Evolutionary conservation across 1,140 invertebrate species (phyloP).

Genomic region (Drosophila tristis): DNA sequence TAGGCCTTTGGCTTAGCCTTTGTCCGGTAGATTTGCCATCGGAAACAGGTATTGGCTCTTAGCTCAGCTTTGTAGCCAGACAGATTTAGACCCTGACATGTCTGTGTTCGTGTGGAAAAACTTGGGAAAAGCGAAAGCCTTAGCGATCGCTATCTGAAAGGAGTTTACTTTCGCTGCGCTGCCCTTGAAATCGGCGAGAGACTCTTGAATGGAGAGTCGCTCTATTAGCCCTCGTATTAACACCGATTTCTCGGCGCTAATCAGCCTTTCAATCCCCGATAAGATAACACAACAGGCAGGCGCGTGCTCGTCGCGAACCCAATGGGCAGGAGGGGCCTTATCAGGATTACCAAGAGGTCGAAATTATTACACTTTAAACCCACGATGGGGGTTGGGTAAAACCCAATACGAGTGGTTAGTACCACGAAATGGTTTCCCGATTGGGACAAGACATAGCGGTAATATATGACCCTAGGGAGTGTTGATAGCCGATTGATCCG

Average conservation of each 20-base stretch:
- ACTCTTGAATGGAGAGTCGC: constrained; percentile 8
- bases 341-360: not conserved
- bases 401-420: not conserved
- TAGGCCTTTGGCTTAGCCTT: constrained; percentile 15
- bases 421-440: constrained; percentile 4
- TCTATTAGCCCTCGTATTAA: constrained; percentile 14
- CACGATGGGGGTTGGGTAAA: constrained; percentile 23
- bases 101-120: not conserved
- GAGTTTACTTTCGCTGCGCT: constrained; percentile 15
- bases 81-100: not conserved
- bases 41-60: constrained; percentile 25
- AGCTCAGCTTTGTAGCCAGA: constrained; percentile 2
- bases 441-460: constrained; percentile 10
- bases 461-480: too few relatives aligned
- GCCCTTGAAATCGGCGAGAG: constrained; percentile 16
- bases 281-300: constrained; percentile 22
- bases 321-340: constrained; percentile 1
- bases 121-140: constrained; percentile 1
- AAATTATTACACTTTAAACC: too few relatives aligned
- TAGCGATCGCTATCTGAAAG: not conserved
- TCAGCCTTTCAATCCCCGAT: constrained; percentile 25
- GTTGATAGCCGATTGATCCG: too few relatives aligned
- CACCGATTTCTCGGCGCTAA: constrained; percentile 25
- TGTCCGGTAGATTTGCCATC: constrained; percentile 7
- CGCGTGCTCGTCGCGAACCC: constrained; percentile 19